Base-by-base conservation (phyloP, 2,797 vertebrate species). In the Zalophus californianus region DNA sequence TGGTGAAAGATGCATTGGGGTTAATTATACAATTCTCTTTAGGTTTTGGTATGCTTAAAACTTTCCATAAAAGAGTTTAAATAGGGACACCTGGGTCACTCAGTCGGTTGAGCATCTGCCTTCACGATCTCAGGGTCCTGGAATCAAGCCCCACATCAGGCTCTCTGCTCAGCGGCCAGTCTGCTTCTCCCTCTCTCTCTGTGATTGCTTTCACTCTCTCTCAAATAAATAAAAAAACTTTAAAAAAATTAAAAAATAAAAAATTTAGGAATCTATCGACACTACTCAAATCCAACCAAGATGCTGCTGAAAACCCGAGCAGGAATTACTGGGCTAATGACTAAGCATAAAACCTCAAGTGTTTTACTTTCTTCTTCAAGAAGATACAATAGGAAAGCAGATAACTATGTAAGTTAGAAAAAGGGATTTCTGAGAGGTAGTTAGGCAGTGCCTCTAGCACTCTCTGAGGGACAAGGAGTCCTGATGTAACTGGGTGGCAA, bases 61-160 rank as follows among this genome's bases (percentile, higher is more conserved):
- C 29, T 70, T 72, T 68, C 85, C 48, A 64, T 79, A 97, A 93
- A 29, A 93, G 90, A 94, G 38, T 72, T 96, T 87, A 87, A 83
- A 94, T 41, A 41, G 41, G 44, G 44, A 8, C 44, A 44, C 44
- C 44, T 44, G 50, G 50, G 50, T 50, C 13, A 3, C 50, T 50
- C 50, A 50, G 50, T 50, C 14, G 50, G 50, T 50, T 50, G 11
- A 50, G 50, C 14, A 14, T 50, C 50, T 50, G 50, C 50, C 50
- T 50, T 50, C 50, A 50, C 3, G 50, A 50, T 50, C 50, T 50
- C 50, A 50, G 50, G 50, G 50, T 50, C 50, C 50, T 50, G 50
- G 50, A 14, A 50, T 15, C 11, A 14, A 50, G 50, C 50, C 50
- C 50, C 50, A 15, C 50, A 50, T 50, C 50, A 50, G 52, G 52